phyloP scores from a whole-genome alignment of 2,888 invertebrate species.

The Siphonodentalium dalli region DNA sequence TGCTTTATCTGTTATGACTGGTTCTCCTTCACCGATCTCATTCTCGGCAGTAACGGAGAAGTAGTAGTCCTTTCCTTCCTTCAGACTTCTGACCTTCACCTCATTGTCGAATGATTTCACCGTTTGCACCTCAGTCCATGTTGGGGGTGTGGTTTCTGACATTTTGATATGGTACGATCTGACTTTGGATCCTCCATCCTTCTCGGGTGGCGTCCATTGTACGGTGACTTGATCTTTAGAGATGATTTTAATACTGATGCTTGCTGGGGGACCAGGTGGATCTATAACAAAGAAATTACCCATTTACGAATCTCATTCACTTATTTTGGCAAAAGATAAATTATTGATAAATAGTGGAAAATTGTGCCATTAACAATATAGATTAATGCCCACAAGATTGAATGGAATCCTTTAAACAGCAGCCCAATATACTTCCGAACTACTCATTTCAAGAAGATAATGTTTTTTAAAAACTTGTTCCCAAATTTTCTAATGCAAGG shows the following conservation, averaged over 20 bases:
- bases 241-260: constrained; percentile 37
- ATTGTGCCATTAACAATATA: no score
- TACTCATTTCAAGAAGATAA: no score
- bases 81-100: constrained; percentile 37
- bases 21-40: constrained; percentile 73
- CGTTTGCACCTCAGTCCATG: constrained; percentile 44
- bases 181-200: constrained; percentile 55
- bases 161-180: constrained; percentile 41
- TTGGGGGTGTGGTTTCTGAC: constrained; percentile 28
- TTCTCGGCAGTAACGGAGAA: constrained; percentile 88
- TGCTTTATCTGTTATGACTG: constrained; percentile 35
- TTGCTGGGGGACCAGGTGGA: constrained; percentile 42
- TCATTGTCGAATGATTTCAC: constrained; percentile 39
- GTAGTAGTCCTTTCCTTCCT: constrained; percentile 70
- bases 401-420: no score
- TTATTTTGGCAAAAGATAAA: no score
- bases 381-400: no score
- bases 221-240: constrained; percentile 38
- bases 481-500: no score
- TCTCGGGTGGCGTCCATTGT: constrained; percentile 60
- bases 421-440: no score
- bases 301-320: neutral
- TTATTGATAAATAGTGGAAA: no score
- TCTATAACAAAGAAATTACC: constrained; percentile 26
- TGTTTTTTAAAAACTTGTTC: no score